Percentiles rank a stretch among this genome's conserved stretches.
Evolutionary conservation across 2,888 invertebrate genomes (phyloP).

Genomic region (Linnaemya vulpina): DNA sequence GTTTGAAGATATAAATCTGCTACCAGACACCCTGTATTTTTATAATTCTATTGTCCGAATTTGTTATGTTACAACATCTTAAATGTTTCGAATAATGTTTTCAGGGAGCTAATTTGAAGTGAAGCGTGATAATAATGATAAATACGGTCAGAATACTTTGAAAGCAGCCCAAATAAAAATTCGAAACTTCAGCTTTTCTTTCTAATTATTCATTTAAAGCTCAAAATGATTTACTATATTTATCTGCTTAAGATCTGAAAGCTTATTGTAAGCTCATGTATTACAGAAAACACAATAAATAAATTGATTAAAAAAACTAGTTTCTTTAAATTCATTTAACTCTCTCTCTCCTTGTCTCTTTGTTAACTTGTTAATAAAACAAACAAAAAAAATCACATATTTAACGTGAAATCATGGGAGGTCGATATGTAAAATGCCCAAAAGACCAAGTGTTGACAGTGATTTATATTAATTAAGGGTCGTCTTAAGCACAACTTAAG

Average conservation of each 20-base stretch:
- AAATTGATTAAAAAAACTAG: not conserved
- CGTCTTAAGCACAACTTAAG: not conserved
- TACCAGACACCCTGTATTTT: too few relatives aligned
- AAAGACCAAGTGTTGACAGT: conserved; percentile 35
- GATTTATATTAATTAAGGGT: conserved; percentile 43
- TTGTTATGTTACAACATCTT: too few relatives aligned
- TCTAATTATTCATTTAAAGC: not conserved
- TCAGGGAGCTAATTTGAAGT: too few relatives aligned
- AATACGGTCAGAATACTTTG: not conserved
- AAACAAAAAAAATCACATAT: conserved; percentile 19
- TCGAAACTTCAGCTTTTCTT: not conserved
- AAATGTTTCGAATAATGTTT: too few relatives aligned
- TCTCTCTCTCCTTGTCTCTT: conserved; percentile 6
- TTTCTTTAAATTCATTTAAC: conserved; percentile 11
- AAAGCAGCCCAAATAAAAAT: not conserved
- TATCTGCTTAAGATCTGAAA: not conserved
- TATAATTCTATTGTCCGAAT: too few relatives aligned
- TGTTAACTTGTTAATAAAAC: conserved; percentile 11
- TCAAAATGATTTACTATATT: conserved; percentile 2
- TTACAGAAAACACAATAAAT: not conserved
- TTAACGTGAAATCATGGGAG: conserved; percentile 41
- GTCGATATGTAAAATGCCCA: conserved; percentile 32
- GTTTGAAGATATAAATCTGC: too few relatives aligned
- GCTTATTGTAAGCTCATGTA: not conserved
- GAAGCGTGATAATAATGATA: not conserved